Evolutionary conservation across 2,797 vertebrate genomes (phyloP).

Genomic region (Syngnathus acus): DNA sequence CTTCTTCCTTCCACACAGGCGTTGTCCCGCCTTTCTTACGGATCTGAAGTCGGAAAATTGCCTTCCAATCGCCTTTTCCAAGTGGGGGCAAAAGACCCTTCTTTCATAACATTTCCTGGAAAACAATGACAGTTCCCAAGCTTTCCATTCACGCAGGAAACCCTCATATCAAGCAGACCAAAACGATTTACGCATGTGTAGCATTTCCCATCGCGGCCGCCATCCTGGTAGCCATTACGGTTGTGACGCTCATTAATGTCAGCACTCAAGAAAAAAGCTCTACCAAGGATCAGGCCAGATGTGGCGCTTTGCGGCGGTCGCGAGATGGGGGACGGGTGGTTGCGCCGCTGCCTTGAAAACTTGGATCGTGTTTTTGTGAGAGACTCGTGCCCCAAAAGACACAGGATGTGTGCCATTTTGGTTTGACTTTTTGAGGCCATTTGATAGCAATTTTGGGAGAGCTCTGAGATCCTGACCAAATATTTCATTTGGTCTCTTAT

Average conservation of each 20-base stretch:
- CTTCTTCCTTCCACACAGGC: too few relatives aligned
- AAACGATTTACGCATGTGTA: conserved; percentile 13
- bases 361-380: conserved; percentile 23
- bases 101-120: neutral
- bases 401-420: neutral
- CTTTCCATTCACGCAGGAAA: neutral
- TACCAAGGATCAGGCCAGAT: conserved; percentile 42
- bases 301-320: conserved; percentile 17
- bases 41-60: neutral
- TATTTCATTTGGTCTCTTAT: neutral
- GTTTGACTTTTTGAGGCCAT: neutral
- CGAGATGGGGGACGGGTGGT: neutral
- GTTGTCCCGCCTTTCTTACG: neutral
- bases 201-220: neutral
- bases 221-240: conserved; percentile 50
- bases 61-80: neutral
- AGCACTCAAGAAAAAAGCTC: conserved; percentile 28
- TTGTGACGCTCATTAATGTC: conserved; percentile 51
- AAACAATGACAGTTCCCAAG: neutral
- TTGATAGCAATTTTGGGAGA: neutral
- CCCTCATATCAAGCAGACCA: conserved; percentile 3
- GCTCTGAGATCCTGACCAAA: conserved; percentile 12
- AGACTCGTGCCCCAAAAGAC: neutral
- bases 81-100: neutral
- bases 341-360: conserved; percentile 39